These are phyloP conservation scores for Torymus texanus DNA, from an alignment of 2,888 invertebrate species.

Conservation along the genomic window DNA sequence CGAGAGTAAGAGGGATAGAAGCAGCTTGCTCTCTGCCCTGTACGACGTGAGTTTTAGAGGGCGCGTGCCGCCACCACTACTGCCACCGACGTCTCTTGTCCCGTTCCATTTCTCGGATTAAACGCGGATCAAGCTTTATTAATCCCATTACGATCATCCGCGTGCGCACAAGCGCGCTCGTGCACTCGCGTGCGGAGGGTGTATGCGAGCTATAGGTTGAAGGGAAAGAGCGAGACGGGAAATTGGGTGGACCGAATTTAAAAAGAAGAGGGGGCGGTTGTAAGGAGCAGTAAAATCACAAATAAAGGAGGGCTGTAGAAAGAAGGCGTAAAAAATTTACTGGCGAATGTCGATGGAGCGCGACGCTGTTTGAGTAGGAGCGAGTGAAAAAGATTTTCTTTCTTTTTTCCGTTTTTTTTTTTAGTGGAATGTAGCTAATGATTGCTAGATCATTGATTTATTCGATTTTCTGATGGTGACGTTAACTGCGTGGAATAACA, in stretches of 20 bases:
- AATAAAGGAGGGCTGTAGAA: constrained; percentile 19
- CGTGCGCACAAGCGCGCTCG: too few relatives aligned
- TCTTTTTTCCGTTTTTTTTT: too few relatives aligned
- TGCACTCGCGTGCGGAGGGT: neutral
- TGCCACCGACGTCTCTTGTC: constrained; percentile 8
- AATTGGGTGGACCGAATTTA: constrained; percentile 29
- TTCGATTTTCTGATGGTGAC: too few relatives aligned
- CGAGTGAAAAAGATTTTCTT: neutral
- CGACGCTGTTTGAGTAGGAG: neutral
- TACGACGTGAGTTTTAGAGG: constrained; percentile 53
- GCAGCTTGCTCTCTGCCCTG: neutral
- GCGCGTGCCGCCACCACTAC: constrained; percentile 58
- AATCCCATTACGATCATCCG: constrained; percentile 64
- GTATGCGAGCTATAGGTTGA: neutral
- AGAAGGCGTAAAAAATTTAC: constrained; percentile 35
- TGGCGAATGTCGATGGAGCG: constrained; percentile 8
- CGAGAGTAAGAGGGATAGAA: constrained; percentile 22
- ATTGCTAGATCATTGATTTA: neutral
- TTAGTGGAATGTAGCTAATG: neutral
- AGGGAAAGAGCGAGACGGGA: constrained; percentile 6
- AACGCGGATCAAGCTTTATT: constrained; percentile 65
- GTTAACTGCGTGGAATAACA: too few relatives aligned
- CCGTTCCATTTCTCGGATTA: constrained; percentile 58
- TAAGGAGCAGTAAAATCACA: constrained; percentile 8
- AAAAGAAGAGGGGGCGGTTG: neutral